phyloP scores from a whole-genome alignment of 1,140 invertebrate genomes.

The Nilaparvata lugens region DNA sequence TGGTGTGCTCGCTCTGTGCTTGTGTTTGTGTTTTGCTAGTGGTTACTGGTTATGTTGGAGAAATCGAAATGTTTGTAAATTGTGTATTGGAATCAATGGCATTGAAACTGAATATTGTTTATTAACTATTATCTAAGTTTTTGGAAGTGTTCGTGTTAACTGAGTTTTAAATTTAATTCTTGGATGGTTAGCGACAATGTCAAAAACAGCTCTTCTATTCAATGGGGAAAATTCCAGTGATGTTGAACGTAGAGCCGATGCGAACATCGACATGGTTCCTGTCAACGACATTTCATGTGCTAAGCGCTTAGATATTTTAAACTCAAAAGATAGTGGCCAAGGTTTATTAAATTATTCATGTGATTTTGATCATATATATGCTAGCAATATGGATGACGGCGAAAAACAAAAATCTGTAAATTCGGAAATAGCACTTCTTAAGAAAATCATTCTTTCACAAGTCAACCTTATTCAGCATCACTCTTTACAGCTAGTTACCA shows the following conservation, averaged over 20 bases:
- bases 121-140: too few relatives aligned
- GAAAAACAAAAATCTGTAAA: constrained; percentile 33
- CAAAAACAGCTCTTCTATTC: constrained; percentile 22
- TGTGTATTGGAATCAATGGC: too few relatives aligned
- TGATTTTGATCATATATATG: constrained; percentile 47
- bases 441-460: constrained; percentile 57
- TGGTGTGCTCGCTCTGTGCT: too few relatives aligned
- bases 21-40: too few relatives aligned
- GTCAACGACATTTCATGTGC: constrained; percentile 29
- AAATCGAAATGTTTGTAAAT: too few relatives aligned
- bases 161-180: too few relatives aligned
- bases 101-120: too few relatives aligned
- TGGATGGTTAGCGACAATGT: constrained; percentile 17
- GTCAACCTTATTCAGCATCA: constrained; percentile 64
- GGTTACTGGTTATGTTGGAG: too few relatives aligned
- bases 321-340: constrained; percentile 20
- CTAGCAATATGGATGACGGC: constrained; percentile 39
- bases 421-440: constrained; percentile 49
- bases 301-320: constrained; percentile 24
- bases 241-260: constrained; percentile 22
- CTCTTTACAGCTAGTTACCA: constrained; percentile 54
- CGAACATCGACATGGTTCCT: constrained; percentile 29
- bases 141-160: too few relatives aligned
- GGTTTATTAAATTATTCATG: constrained; percentile 29
- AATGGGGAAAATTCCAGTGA: constrained; percentile 26